Evolutionary conservation across 1,140 invertebrate species (phyloP), one percentile per base, ranked within the genome.

Genomic region (Drosophila insularis): DNA sequence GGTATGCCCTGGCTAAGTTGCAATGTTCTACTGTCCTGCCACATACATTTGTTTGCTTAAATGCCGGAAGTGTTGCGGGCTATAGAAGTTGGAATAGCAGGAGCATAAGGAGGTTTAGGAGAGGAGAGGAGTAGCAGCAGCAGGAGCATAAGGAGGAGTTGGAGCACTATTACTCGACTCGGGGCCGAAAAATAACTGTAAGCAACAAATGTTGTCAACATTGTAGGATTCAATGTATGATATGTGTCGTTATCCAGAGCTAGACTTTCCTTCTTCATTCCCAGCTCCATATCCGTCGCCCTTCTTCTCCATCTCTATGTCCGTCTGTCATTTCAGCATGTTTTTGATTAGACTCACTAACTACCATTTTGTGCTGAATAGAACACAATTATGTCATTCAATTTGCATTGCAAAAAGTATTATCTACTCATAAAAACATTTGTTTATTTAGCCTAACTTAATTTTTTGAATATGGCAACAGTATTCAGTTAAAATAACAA

Each of bases 31-130:
- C 63, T 72, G 63, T 71, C 63, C 67, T 77, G 60, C 68, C 69
- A 71, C 82, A 82, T 89, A 87, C 82, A 50, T 82, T 89, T 82
- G 82, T 87, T 87, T 87, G 82, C 82, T 78, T 87, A 89, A 87
- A 89, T 87, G 82, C 82, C 82, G 82, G 82, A 87, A 87, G 82
- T 87, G 82, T 80, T 80, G 79, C 82, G 65, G 66, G 75, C 74
- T 73, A 71, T 73, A 80, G 37, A 32, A 35, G 43, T 50, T 50
- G 19, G 13, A 21, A 37, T 14, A 17, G 21, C 31, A 17, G 13
- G 13, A 21, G 65, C 50, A 58, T 69, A 11, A 58, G 53, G 31
- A 17, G 46, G 46, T 31, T 11, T 5, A 27, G 27, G 14, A 4
- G 32, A n/a, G 35, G 50, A 13, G n/a, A 27, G 35, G 37, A 23